These are phyloP conservation scores for Trichechus manatus DNA, from an alignment of 2,113 vertebrate genomes.

Conservation along the genomic window DNA sequence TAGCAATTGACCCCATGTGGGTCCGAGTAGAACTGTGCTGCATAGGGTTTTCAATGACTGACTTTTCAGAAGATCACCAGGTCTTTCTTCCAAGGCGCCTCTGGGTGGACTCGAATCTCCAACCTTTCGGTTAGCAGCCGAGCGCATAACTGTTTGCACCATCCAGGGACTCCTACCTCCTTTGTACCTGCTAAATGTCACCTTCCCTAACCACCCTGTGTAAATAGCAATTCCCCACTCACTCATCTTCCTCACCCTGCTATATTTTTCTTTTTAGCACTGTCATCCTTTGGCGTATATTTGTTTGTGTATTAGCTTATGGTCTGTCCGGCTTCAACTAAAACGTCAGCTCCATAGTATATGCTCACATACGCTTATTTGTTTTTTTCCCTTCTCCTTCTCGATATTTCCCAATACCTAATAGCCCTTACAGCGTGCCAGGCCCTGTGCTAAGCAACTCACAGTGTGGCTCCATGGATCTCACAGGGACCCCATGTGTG, in stretches of 20 bases:
- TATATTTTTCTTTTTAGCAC: neutral
- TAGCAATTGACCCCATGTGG: neutral
- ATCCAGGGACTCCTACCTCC: neutral
- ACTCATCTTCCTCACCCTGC: neutral
- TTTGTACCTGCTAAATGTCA: neutral
- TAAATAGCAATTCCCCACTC: neutral
- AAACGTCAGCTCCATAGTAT: neutral
- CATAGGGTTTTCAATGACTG: neutral
- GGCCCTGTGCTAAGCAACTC: neutral
- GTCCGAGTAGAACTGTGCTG: neutral
- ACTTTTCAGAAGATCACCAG: neutral
- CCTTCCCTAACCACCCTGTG: neutral
- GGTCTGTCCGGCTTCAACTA: neutral
- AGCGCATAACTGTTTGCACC: neutral
- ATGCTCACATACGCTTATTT: accelerated
- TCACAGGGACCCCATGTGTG: neutral
- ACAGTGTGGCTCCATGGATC: neutral
- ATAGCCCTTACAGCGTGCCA: neutral
- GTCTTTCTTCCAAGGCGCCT: too few relatives aligned
- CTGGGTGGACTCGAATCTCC: too few relatives aligned
- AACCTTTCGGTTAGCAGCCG: too few relatives aligned
- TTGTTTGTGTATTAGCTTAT: neutral
- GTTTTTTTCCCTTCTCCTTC: neutral
- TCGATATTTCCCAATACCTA: neutral
- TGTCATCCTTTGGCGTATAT: neutral